Conservation (phyloP, 2,888 invertebrate species). For the Nematopogon swammerdamellus region DNA sequence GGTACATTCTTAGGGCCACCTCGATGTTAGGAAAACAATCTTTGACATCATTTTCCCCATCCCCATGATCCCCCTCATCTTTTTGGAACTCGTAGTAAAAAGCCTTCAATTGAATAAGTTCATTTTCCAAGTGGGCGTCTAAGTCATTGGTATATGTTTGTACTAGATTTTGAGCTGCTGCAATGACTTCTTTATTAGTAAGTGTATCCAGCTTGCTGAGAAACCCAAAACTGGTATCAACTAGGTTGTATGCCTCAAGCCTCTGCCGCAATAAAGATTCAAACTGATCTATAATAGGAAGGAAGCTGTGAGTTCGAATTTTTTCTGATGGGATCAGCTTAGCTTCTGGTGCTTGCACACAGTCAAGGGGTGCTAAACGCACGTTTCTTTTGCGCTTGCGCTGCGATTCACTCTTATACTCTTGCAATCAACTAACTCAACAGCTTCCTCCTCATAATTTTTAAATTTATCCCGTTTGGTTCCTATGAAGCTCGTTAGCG, state of each 20-base stretch:
- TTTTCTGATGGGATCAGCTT: no score
- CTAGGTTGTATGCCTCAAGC: background rate
- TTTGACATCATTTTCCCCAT: no score
- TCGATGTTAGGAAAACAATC: no score
- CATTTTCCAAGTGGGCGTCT: constrained; percentile 1
- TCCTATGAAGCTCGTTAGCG: no score
- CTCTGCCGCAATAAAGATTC: background rate
- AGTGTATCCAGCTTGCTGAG: background rate
- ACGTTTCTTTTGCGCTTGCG: no score
- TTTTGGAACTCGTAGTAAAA: constrained; percentile 1
- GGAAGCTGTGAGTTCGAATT: background rate
- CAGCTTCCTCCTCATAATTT: no score
- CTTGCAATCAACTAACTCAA: no score
- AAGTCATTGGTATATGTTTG: constrained; percentile 1
- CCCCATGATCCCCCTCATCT: background rate
- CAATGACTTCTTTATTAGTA: background rate
- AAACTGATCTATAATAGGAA: background rate
- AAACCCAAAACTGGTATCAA: background rate
- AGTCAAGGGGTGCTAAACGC: no score
- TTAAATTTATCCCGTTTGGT: no score
- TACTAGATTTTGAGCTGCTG: constrained; percentile 2
- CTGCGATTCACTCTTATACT: no score
- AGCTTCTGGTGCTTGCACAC: no score
- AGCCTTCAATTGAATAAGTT: constrained; percentile 2
- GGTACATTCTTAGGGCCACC: no score